Evolutionary conservation across 2,888 invertebrate species (phyloP).

Genomic region (Agapetus fuscipes): DNA sequence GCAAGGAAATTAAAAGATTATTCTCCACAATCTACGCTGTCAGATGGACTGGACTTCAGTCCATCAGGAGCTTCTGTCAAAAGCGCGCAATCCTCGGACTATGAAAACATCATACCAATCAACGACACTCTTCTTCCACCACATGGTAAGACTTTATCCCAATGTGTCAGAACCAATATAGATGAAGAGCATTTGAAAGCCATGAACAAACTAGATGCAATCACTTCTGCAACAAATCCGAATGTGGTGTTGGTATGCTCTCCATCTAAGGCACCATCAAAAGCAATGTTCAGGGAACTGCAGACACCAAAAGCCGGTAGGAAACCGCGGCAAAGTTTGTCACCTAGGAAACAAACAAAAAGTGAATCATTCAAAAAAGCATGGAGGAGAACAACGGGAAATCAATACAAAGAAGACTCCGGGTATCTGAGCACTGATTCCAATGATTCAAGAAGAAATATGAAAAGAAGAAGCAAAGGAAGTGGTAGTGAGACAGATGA

Average conservation of each 20-base stretch:
- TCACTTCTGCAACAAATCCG: conserved; percentile 17
- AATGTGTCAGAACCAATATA: background rate
- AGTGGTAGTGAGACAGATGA: conserved; percentile 69
- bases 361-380: conserved; percentile 25
- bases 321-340: conserved; percentile 8
- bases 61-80: conserved; percentile 44
- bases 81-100: conserved; percentile 40
- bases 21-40: conserved; percentile 12
- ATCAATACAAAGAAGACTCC: conserved; percentile 54
- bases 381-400: conserved; percentile 26
- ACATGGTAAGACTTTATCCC: background rate
- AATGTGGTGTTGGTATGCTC: conserved; percentile 15
- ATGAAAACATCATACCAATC: conserved; percentile 32
- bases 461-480: conserved; percentile 44
- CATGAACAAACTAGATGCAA: conserved; percentile 20
- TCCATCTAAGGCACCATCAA: conserved; percentile 14
- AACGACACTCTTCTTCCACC: conserved; percentile 7
- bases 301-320: conserved; percentile 20
- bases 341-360: conserved; percentile 20
- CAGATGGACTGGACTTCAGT: conserved; percentile 32
- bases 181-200: conserved; percentile 1
- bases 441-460: conserved; percentile 44
- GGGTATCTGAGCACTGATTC: conserved; percentile 82
- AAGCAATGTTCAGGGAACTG: conserved; percentile 14
- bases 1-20: conserved; percentile 24